Evolutionary conservation across 2,888 invertebrate species (phyloP).

Genomic region (Seladonia tumulorum): DNA sequence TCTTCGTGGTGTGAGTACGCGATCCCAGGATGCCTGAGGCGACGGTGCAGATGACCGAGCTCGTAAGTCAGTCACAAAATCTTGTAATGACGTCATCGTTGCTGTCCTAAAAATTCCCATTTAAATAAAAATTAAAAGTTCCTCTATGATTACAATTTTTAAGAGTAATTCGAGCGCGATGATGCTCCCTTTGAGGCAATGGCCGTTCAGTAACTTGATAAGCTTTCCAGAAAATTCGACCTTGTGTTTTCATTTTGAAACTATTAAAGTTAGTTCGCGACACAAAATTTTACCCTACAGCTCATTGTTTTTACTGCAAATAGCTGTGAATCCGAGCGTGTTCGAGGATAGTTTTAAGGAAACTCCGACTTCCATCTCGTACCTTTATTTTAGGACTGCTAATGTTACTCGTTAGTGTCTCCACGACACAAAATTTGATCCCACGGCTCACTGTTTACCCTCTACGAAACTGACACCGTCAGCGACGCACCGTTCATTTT

Average conservation of each 20-base stretch:
- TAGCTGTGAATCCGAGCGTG: not conserved
- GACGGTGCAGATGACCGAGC: constrained; percentile 65
- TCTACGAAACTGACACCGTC: not conserved
- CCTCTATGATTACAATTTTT: too few relatives aligned
- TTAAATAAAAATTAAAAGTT: too few relatives aligned
- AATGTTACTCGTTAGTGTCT: not conserved
- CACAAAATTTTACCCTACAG: not conserved
- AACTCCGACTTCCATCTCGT: not conserved
- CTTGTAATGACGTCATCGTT: not conserved
- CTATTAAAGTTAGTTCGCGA: not conserved
- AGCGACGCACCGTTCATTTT: too few relatives aligned
- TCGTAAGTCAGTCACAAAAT: constrained; percentile 64
- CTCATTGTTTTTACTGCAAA: not conserved
- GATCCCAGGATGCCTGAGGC: constrained; percentile 54
- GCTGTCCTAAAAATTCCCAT: not conserved
- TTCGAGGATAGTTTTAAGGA: not conserved
- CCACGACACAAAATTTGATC: not conserved
- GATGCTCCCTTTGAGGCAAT: not conserved
- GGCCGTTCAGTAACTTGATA: not conserved
- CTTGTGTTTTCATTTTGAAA: not conserved
- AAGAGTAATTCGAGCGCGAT: not conserved
- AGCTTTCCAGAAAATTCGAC: not conserved
- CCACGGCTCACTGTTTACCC: not conserved
- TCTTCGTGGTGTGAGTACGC: not conserved
- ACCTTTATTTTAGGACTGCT: not conserved